Evolutionary conservation across 35 echinoderm and acorn worm genomes (phyloP), one percentile per base, ranked within the genome.

Genomic region (Hemicentrotus pulcherrimus): DNA sequence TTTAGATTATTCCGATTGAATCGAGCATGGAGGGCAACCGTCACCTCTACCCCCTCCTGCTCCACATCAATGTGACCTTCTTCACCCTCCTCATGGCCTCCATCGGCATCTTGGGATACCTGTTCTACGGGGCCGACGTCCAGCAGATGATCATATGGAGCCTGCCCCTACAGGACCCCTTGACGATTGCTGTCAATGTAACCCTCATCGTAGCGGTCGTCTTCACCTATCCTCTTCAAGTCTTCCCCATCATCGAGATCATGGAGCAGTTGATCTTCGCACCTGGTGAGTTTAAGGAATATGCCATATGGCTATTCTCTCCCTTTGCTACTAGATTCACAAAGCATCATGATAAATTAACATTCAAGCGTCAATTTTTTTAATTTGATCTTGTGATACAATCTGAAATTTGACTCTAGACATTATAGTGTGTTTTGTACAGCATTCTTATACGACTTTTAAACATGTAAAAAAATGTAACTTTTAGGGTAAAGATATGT

Each of bases 1-100:
- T 47, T 31, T 92, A 99, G 98, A 97, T 99, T 13, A 97, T 99
- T 32, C 98, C 98, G n/a, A 97, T 99, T 33, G 97, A 99, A 59
- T 96, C 98, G 7, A 99, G 98, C 48, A 97, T 99, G 96, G 97
- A 95, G 88, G 97, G 96, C 18, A 99, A 98, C 91, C 85, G 96
- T 47, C 47, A 52, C 6, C 90, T 94, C 9, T 99, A 97, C 95
- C 95, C 98, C 24, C 91, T 92, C 46, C 97, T 99, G 19, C 96
- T 99, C 22, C 94, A 99, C 90, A 9, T 95, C 31, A 95, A 96
- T 28, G 35, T 97, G 0, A 24, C 95, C 15, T 86, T 99, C 71
- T 97, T 99, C 47, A 97, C 98, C n/a, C 22, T 94, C 33, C 95
- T 99, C 47, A 91, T 97, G 86, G 95, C 92, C 16, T 91, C 91